Base-by-base conservation (phyloP, 2,888 invertebrate species). In the Thyatira batis region DNA sequence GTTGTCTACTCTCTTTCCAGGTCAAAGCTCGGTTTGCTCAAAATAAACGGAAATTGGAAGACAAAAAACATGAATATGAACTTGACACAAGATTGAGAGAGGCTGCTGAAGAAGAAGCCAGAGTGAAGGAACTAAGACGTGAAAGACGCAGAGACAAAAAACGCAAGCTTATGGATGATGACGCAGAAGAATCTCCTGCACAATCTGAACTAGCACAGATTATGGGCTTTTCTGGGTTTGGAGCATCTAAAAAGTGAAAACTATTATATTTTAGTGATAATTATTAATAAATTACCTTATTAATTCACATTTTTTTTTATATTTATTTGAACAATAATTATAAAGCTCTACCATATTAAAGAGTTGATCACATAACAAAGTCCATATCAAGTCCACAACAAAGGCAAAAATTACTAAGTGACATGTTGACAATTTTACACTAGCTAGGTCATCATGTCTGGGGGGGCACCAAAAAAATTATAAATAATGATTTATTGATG, bases 191-290 rank as follows among this genome's bases (percentile, higher is more conserved):
- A 0, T 78, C 92, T 0, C 93, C 93, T 0, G 93, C 93, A 8
- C 94, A 93, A 45, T 92, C 92, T 44, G 97, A 97, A 78, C 93
- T 99, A 80, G 96, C 97, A 13, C 95, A 96, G 66, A 95, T 98
- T 60, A 99, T 99, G 98, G 98, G 98, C 8, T 98, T 98, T 82
- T 96, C 97, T 6, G 98, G 98, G 0, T 98, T 98, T 89, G 97
- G 97, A 6, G 94, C 95, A 3, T 94, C 96, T 4, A 98, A 97
- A 78, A 97, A 97, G 82, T 95, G 93, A 87, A n/a, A n/a, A 11
- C 13, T 46, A 23, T 20, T 53, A 13, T 45, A 33, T 17, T 28
- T 52, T 49, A 53, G 27, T 54, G 25, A 45, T 51, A 17, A 13
- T 11, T 43, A 23, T 23, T 4, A 6, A 23, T 23, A 23, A n/a